phyloP scores from a whole-genome alignment of 2,797 vertebrate species.

The Phrynocephalus forsythii region DNA sequence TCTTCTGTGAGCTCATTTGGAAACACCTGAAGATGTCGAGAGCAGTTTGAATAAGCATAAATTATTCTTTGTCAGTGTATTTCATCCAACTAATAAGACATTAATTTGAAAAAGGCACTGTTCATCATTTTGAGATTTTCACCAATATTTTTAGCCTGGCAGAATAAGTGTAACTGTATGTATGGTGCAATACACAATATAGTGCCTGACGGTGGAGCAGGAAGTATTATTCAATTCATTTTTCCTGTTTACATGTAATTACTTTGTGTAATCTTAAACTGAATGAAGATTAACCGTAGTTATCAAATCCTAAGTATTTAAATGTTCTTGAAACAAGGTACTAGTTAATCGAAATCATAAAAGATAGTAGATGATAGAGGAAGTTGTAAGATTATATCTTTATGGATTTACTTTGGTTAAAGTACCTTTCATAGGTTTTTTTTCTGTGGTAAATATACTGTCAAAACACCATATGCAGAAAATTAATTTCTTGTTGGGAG shows the following conservation, averaged over 20 bases:
- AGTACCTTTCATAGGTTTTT: constrained; percentile 48
- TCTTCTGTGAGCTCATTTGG: constrained; percentile 90
- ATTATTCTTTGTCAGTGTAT: constrained; percentile 88
- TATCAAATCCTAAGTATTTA: constrained; percentile 81
- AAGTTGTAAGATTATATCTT: constrained; percentile 65
- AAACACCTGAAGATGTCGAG: constrained; percentile 93
- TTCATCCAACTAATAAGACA: constrained; percentile 92
- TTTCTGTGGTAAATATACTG: constrained; percentile 41
- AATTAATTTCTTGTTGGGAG: constrained; percentile 58
- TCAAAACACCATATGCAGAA: constrained; percentile 37
- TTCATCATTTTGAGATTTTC: constrained; percentile 86
- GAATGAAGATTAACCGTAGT: constrained; percentile 85
- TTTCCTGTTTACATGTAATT: constrained; percentile 87
- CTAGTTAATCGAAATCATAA: constrained; percentile 80
- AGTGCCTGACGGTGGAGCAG: constrained; percentile 77
- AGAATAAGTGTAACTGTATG: constrained; percentile 82
- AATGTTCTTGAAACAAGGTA: constrained; percentile 81
- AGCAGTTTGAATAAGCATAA: constrained; percentile 88
- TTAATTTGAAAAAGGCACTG: constrained; percentile 89
- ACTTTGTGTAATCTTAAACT: constrained; percentile 83
- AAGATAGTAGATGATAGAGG: constrained; percentile 77
- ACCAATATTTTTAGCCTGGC: constrained; percentile 84
- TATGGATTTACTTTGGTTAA: constrained; percentile 53
- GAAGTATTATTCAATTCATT: constrained; percentile 82
- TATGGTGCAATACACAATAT: constrained; percentile 78